phyloP scores from a whole-genome alignment of 2,797 vertebrate species.

The Rhodeus uyekii region DNA sequence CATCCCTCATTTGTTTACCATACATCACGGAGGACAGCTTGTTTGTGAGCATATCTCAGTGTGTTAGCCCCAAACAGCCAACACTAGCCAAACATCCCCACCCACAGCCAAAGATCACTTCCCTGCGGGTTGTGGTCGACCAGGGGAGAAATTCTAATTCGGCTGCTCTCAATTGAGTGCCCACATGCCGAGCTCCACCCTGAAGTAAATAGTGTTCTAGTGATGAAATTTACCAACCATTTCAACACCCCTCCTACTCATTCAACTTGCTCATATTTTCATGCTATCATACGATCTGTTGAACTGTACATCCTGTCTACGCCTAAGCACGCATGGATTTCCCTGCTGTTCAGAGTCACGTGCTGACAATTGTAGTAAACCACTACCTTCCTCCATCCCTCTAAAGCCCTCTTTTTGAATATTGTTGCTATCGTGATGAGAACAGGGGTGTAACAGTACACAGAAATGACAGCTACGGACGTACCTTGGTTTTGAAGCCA shows the following conservation, averaged over 20 bases:
- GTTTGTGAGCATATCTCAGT: slow-evolving; percentile 24
- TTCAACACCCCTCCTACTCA: slow-evolving; percentile 13
- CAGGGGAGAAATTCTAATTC: slow-evolving; percentile 26
- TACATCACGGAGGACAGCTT: not conserved
- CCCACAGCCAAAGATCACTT: not conserved
- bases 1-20: slow-evolving; percentile 8
- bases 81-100: not conserved
- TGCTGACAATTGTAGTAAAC: slow-evolving; percentile 25
- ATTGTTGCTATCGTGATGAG: slow-evolving; percentile 25
- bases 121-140: slow-evolving; percentile 39
- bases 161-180: slow-evolving; percentile 54
- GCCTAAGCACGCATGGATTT: not conserved
- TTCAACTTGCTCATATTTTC: slow-evolving; percentile 17
- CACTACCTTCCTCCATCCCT: slow-evolving; percentile 14
- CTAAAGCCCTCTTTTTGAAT: slow-evolving; percentile 8
- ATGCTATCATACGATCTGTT: not conserved
- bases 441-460: too few species aligned
- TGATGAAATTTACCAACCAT: slow-evolving; percentile 40
- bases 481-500: too few species aligned
- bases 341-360: slow-evolving; percentile 2
- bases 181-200: slow-evolving; percentile 54
- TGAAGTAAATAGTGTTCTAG: slow-evolving; percentile 52
- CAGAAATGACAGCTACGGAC: too few species aligned
- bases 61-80: not conserved
- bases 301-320: slow-evolving; percentile 18